phyloP scores from a whole-genome alignment of 2,888 invertebrate genomes.

The Brachypterus glaber region DNA sequence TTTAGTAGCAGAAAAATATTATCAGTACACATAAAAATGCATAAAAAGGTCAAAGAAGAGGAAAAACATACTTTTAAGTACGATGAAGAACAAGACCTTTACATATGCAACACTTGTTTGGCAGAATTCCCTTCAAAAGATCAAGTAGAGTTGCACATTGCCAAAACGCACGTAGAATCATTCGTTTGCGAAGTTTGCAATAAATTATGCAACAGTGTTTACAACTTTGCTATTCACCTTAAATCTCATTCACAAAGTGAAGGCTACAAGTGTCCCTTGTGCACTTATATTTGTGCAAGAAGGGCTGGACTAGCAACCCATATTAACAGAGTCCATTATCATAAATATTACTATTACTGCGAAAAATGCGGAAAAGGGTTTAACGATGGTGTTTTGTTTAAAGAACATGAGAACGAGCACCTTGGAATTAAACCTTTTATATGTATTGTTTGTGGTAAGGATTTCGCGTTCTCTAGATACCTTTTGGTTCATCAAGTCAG shows the following conservation, averaged over 20 bases:
- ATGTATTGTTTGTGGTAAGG: conserved; percentile 41
- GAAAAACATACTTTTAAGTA: conserved; percentile 29
- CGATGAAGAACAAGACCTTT: conserved; percentile 28
- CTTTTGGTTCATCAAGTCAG: conserved; percentile 31
- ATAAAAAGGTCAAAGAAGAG: conserved; percentile 32
- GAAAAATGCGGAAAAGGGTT: conserved; percentile 44
- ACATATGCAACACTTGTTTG: conserved; percentile 29
- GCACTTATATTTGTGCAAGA: conserved; percentile 26
- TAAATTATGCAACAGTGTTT: conserved; percentile 30
- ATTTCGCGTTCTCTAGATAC: conserved; percentile 35
- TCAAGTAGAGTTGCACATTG: conserved; percentile 28
- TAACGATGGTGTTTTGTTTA: conserved; percentile 39
- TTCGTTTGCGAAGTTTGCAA: conserved; percentile 36
- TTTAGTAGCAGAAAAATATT: conserved; percentile 27
- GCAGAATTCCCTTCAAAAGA: conserved; percentile 28
- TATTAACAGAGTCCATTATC: conserved; percentile 48
- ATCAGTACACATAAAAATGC: conserved; percentile 29
- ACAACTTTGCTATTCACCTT: conserved; percentile 32
- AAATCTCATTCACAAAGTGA: conserved; percentile 28
- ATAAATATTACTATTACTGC: conserved; percentile 43
- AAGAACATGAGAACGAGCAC: conserved; percentile 40
- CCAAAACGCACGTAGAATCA: conserved; percentile 26
- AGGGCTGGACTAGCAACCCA: conserved; percentile 39
- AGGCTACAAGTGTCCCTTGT: conserved; percentile 28
- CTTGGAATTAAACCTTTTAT: conserved; percentile 37